Percentiles rank a stretch among this genome's conserved stretches.
Evolutionary conservation across 2,888 invertebrate genomes (phyloP).

Genomic region (Unio pictorum): DNA sequence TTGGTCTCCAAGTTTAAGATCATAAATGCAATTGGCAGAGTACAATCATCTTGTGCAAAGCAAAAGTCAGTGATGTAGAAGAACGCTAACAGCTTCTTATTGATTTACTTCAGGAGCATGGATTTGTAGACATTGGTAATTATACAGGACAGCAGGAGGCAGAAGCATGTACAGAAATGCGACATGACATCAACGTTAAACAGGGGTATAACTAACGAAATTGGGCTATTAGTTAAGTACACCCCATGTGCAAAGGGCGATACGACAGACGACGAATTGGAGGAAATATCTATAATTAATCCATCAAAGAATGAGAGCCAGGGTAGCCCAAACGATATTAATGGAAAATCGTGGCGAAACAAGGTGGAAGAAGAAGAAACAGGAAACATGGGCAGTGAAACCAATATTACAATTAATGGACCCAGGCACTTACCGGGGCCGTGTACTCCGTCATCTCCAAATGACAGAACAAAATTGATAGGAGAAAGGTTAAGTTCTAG

Average conservation of each 20-base stretch:
- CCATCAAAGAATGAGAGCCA: slow-evolving; percentile 71
- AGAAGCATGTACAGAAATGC: slow-evolving; percentile 8
- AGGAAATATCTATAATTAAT: slow-evolving; percentile 80
- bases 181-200: slow-evolving; percentile 53
- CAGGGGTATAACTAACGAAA: slow-evolving; percentile 44
- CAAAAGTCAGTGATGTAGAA: too few relatives aligned
- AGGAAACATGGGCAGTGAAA: slow-evolving; percentile 18
- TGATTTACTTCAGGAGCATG: not conserved
- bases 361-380: slow-evolving; percentile 73
- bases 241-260: slow-evolving; percentile 69
- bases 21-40: too few relatives aligned
- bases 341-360: slow-evolving; percentile 73
- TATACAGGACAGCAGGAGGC: too few relatives aligned
- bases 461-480: slow-evolving; percentile 57
- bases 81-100: too few relatives aligned
- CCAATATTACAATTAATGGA: slow-evolving; percentile 73
- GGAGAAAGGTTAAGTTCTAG: slow-evolving; percentile 75
- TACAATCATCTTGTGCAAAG: too few relatives aligned
- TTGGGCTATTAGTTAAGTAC: slow-evolving; percentile 64
- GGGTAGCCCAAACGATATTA: slow-evolving; percentile 23
- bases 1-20: too few relatives aligned
- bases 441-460: slow-evolving; percentile 34
- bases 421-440: slow-evolving; percentile 77
- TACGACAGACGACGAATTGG: slow-evolving; percentile 74
- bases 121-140: not conserved